Base-by-base conservation (phyloP, 1,140 invertebrate species). In the Diorhabda carinulata region DNA sequence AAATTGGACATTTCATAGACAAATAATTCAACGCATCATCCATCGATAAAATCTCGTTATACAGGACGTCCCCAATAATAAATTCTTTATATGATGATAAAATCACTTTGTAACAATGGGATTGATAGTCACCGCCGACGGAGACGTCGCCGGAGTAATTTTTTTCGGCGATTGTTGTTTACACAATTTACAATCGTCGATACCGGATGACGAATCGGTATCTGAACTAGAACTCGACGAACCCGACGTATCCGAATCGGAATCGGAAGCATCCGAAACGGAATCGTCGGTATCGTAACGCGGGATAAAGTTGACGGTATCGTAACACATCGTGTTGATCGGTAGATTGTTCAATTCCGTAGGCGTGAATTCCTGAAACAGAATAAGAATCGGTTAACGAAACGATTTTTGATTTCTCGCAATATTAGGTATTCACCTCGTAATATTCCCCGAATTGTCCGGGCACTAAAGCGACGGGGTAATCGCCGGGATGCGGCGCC, bases 371-470 rank as follows among this genome's bases (percentile, higher is more conserved):
- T 86, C 88, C 78, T 71, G 81, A 77, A 77, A 79, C 62, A 72
- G 72, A 52, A 9, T 66, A 45, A 56, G 63, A 58, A 45, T 25
- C 67, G 57, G 41, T 60, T n/a, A 67, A 57, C 7, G 10, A 58
- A 71, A 61, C 10, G 59, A 65, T 45, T 62, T 62, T 4, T 59
- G 61, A 42, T 66, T 61, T 59, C 47, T 43, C 25, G 25, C 25
- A 25, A 43, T 70, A 45, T 9, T 60, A 2, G 25, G 25, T 4
- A 9, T 5, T 79, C 80, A 94, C 88, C 86, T 85, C 86, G 81
- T 93, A 98, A 81, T 87, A 88, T 81, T 97, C 94, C 70, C 92
- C 91, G 82, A 90, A 98, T 82, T 98, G 97, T 66, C 96, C 96
- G 40, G 95, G 94, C 72, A 99, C 89, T 61, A 98, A 83, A 45